These are phyloP conservation scores for Amphimedon queenslandica DNA, from an alignment of 37 sponge, comb jelly and placozoan genomes.

Conservation along the genomic window DNA sequence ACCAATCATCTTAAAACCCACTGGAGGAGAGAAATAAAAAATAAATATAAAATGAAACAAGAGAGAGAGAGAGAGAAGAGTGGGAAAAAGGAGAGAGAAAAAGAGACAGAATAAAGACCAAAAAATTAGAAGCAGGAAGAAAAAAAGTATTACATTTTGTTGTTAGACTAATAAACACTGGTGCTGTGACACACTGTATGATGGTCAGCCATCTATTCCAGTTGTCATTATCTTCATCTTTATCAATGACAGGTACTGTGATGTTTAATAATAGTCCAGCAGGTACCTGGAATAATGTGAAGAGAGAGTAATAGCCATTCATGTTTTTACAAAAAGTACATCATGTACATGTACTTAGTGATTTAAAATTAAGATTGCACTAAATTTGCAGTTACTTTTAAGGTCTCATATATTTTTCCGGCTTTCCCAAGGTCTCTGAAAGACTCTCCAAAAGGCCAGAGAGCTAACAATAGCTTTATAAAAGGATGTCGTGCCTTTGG, in stretches of 20 bases:
- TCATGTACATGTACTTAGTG: not conserved
- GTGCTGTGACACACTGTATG: conserved; percentile 76
- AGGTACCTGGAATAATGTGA: conserved; percentile 43
- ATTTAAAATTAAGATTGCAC: no score
- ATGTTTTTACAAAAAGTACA: not conserved
- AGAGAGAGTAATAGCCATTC: not conserved
- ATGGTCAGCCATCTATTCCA: conserved; percentile 96
- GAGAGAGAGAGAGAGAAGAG: not conserved
- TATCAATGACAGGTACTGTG: conserved; percentile 91
- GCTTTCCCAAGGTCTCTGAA: conserved; percentile 28
- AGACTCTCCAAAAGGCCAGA: conserved; percentile 61
- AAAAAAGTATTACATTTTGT: conserved; percentile 30
- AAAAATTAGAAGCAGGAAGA: not conserved
- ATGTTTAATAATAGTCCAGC: conserved; percentile 57
- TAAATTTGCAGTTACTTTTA: no score
- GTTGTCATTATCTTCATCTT: conserved; percentile 61
- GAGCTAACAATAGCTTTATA: conserved; percentile 26
- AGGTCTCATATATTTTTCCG: conserved; percentile 46
- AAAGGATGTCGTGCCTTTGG: conserved; percentile 38
- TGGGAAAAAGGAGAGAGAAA: not conserved
- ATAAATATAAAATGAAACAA: not conserved
- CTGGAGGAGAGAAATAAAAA: conserved; percentile 25
- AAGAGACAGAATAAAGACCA: not conserved
- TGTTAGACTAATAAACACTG: conserved; percentile 45
- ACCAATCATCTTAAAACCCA: conserved; percentile 38